A percentile compares a stretch with the other conserved stretches of the same genome.
Evolutionary conservation across 2,113 vertebrate species (phyloP).

Genomic region (Thermophis baileyi): DNA sequence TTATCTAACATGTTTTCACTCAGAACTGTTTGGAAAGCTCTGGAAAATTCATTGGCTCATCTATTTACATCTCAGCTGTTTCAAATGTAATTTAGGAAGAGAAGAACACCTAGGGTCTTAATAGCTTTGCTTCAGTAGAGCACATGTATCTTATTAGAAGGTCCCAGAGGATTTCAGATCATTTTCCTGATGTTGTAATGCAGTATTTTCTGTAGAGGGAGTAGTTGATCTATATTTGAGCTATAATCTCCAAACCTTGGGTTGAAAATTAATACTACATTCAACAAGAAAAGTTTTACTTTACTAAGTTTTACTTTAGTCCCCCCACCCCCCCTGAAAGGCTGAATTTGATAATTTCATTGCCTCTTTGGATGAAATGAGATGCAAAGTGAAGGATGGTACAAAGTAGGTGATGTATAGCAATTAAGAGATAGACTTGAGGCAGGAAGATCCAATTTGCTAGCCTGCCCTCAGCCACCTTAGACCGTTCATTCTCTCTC

Average conservation of each 20-base stretch:
- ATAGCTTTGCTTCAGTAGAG: not conserved
- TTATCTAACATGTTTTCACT: conserved; percentile 16
- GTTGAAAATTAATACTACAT: conserved; percentile 13
- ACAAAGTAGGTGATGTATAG: not conserved
- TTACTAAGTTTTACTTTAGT: not conserved
- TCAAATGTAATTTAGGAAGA: not conserved
- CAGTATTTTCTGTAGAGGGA: conserved; percentile 61
- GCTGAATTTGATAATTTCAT: conserved; percentile 1
- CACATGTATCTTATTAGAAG: not conserved
- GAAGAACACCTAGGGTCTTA: not conserved
- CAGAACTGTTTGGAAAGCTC: not conserved
- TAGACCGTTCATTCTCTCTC: not conserved
- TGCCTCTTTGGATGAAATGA: conserved; percentile 5
- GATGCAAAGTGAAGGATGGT: not conserved
- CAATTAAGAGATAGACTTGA: not conserved
- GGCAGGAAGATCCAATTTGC: not conserved
- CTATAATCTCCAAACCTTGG: not conserved
- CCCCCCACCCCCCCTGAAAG: conserved; percentile 16
- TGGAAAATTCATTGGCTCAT: not conserved
- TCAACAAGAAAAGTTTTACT: conserved; percentile 44
- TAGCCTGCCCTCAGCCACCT: not conserved
- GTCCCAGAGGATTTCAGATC: not conserved
- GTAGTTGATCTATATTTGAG: conserved; percentile 53
- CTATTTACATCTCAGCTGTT: not conserved
- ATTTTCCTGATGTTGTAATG: conserved; percentile 23